Conservation (phyloP, 2,113 vertebrate species). For the Charadrius vociferus region DNA sequence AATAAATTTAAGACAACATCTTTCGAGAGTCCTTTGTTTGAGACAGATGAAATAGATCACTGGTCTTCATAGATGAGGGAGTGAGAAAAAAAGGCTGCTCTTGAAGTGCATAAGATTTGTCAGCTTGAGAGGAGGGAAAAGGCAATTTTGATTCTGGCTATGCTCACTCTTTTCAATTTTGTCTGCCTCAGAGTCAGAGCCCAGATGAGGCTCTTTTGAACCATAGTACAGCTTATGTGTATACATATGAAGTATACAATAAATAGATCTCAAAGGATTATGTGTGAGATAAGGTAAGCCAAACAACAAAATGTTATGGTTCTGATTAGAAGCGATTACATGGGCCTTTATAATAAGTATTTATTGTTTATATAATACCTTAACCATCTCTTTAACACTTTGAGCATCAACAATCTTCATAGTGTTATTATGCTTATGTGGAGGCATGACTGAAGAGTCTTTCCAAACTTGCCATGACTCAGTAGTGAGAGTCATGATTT, state of each 20-base stretch:
- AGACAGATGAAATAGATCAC: neutral
- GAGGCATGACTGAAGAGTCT: neutral
- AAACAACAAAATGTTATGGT: neutral
- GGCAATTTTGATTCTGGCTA: neutral
- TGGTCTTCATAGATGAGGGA: neutral
- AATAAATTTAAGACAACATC: neutral
- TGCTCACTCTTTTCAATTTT: neutral
- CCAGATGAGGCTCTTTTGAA: neutral
- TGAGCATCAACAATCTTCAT: neutral
- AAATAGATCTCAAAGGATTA: neutral
- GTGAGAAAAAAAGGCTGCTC: neutral
- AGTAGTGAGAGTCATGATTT: neutral
- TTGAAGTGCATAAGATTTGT: neutral
- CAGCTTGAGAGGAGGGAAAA: neutral
- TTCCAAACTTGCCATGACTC: neutral
- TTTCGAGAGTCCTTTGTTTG: conserved; percentile 9
- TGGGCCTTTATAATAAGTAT: neutral
- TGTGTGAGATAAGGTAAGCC: neutral
- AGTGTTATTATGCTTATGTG: neutral
- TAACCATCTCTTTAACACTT: neutral
- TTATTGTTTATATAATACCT: neutral
- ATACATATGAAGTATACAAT: neutral
- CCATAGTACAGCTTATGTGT: neutral
- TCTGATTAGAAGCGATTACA: neutral
- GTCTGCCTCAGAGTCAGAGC: neutral